These are phyloP conservation scores for Hemiscyllium ocellatum DNA, from an alignment of 2,113 vertebrate species.

Conservation along the genomic window DNA sequence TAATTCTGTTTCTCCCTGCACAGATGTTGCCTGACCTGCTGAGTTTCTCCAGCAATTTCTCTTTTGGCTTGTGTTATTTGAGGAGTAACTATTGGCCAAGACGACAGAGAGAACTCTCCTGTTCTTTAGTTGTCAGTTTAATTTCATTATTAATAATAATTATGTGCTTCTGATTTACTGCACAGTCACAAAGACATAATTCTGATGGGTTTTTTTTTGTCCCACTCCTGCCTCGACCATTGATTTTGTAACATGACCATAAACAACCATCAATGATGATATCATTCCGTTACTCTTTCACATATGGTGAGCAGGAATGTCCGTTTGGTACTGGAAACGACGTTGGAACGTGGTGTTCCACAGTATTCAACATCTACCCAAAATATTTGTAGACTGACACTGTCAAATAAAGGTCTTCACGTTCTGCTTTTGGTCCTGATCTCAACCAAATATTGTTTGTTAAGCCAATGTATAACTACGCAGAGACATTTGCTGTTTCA, in stretches of 20 bases:
- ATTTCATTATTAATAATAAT: not conserved
- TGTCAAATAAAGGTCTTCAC: not conserved
- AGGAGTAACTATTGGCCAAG: not conserved
- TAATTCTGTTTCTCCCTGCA: too few relatives aligned
- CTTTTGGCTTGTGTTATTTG: not conserved
- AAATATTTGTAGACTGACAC: not conserved
- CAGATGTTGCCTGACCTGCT: too few relatives aligned
- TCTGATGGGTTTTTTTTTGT: not conserved
- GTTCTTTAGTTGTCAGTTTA: not conserved
- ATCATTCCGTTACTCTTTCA: not conserved
- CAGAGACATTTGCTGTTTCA: not conserved
- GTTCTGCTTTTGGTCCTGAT: not conserved
- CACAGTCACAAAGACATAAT: not conserved
- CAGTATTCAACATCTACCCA: not conserved
- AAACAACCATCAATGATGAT: not conserved
- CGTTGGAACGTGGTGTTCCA: not conserved
- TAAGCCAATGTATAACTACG: not conserved
- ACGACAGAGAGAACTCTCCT: not conserved
- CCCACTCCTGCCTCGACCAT: not conserved
- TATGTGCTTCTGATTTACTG: not conserved
- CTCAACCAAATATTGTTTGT: not conserved
- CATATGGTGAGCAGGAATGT: not conserved
- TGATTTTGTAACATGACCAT: not conserved
- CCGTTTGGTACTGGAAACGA: not conserved
- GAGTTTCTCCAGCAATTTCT: too few relatives aligned